Evolutionary conservation across 2,888 invertebrate species (phyloP).

Genomic region (Lymantria dispar): DNA sequence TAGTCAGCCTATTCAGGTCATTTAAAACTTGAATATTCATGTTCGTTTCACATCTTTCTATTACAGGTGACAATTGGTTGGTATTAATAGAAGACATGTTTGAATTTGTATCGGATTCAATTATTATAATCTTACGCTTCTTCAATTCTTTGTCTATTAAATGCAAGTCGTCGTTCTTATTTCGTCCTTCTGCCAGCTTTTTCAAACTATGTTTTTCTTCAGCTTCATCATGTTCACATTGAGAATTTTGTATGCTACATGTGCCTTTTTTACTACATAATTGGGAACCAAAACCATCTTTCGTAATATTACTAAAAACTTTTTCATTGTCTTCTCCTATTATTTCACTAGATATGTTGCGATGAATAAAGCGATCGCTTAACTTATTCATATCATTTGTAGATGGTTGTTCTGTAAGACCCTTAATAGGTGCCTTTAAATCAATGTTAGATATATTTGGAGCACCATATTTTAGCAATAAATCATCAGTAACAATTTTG

Average conservation of each 20-base stretch:
- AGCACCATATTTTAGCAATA: too few relatives aligned
- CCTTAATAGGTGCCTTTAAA: not conserved
- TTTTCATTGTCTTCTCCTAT: not conserved
- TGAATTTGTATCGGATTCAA: slow-evolving; percentile 3
- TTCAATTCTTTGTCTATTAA: slow-evolving; percentile 36
- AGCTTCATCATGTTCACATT: not conserved
- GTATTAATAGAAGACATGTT: too few relatives aligned
- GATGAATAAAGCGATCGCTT: not conserved
- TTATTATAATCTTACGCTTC: slow-evolving; percentile 35
- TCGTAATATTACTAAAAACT: not conserved
- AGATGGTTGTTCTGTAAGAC: not conserved
- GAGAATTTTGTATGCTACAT: not conserved
- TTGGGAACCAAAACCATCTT: not conserved
- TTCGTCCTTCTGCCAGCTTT: slow-evolving; percentile 13
- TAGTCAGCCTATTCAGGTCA: not conserved
- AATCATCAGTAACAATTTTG: too few relatives aligned
- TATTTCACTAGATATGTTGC: not conserved
- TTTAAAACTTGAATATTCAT: not conserved
- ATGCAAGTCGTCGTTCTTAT: slow-evolving; percentile 21
- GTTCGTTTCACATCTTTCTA: not conserved
- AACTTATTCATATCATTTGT: not conserved
- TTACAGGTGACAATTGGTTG: too few relatives aligned
- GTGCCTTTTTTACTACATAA: not conserved
- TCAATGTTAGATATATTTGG: not conserved
- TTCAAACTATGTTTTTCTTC: not conserved